phyloP scores from a whole-genome alignment of 2,113 vertebrate genomes.

The Pomatorhinus ruficollis region DNA sequence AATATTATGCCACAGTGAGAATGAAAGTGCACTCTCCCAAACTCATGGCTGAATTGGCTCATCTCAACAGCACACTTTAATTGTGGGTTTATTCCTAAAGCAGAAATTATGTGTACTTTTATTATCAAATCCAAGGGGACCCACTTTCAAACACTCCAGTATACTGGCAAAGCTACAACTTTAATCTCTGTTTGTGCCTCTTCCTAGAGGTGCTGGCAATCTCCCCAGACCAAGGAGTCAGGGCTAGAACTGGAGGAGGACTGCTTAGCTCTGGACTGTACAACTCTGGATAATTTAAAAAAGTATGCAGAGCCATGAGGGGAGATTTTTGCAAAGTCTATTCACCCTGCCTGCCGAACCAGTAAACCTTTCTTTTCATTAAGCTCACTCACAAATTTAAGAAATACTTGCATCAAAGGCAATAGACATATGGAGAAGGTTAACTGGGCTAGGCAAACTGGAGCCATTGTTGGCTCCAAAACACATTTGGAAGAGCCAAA shows the following conservation, averaged over 20 bases:
- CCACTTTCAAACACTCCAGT: not conserved
- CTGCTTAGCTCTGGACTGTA: not conserved
- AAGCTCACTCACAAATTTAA: not conserved
- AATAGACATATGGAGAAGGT: conserved; percentile 56
- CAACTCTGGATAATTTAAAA: not conserved
- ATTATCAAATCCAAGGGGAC: not conserved
- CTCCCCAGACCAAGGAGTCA: not conserved
- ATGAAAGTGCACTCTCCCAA: not conserved
- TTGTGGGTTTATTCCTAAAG: not conserved
- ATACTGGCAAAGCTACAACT: not conserved
- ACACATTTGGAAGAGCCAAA: conserved; percentile 7
- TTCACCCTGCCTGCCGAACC: not conserved
- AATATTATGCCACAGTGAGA: not conserved
- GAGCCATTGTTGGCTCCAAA: conserved; percentile 50
- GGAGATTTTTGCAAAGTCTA: not conserved
- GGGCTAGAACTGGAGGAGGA: not conserved
- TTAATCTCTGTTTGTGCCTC: not conserved
- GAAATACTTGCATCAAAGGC: conserved; percentile 29
- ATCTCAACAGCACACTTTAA: not conserved
- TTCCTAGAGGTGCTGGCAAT: not conserved
- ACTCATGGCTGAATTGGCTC: not conserved
- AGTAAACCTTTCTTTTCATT: conserved; percentile 31
- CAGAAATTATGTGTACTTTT: not conserved
- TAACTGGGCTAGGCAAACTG: conserved; percentile 45
- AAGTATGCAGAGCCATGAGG: not conserved